A percentile compares a stretch with the other conserved stretches of the same genome.
Evolutionary conservation across 1,140 invertebrate species (phyloP).

Genomic region (roundworm (Caenorhabditis elegans)): DNA sequence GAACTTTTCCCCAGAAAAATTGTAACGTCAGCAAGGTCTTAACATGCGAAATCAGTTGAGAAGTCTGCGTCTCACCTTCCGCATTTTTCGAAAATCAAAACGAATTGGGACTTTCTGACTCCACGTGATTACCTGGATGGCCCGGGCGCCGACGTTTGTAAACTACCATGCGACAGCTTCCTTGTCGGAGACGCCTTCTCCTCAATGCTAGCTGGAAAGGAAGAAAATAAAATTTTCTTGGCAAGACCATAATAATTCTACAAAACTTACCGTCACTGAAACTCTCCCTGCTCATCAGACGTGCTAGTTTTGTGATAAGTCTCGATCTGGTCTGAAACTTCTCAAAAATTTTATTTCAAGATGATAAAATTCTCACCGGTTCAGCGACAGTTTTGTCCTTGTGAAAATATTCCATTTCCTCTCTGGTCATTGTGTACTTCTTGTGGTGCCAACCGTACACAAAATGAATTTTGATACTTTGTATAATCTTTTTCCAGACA

Average conservation of each 20-base stretch:
- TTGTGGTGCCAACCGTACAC: background rate
- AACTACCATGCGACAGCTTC: background rate
- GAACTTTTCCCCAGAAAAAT: no score
- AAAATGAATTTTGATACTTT: background rate
- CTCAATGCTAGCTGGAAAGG: background rate
- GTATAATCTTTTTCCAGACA: background rate
- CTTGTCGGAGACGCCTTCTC: background rate
- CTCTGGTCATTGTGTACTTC: background rate
- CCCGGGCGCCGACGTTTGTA: background rate
- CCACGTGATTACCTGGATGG: conserved; percentile 1
- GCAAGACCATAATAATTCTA: background rate
- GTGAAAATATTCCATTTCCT: background rate
- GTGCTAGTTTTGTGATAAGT: background rate
- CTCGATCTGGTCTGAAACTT: background rate
- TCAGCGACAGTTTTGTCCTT: background rate
- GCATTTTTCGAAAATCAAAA: no score
- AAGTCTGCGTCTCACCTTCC: no score
- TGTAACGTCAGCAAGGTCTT: no score
- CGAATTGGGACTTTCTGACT: no score
- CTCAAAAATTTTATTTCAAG: no score
- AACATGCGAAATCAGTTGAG: no score
- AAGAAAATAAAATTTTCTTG: background rate
- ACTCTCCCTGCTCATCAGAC: background rate
- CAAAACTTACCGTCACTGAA: background rate
- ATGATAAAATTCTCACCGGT: background rate